phyloP scores from a whole-genome alignment of 1,140 invertebrate genomes.

The Trachelipus rathkii region DNA sequence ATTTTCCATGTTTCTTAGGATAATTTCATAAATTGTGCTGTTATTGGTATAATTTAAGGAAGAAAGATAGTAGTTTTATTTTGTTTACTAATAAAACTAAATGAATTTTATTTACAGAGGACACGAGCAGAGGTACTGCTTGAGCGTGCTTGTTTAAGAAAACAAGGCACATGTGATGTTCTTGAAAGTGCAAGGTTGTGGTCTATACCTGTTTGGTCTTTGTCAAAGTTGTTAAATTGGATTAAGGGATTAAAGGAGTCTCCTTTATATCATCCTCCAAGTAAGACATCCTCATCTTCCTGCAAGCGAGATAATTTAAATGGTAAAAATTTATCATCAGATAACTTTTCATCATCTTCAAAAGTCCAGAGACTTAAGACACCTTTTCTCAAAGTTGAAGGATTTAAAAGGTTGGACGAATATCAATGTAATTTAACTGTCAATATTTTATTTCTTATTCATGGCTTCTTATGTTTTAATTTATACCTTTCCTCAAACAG shows the following conservation, averaged over 20 bases:
- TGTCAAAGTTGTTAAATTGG: constrained; percentile 38
- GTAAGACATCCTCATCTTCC: background rate
- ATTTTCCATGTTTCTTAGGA: too few species aligned
- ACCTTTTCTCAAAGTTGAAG: background rate
- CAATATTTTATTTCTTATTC: background rate
- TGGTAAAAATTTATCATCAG: too few species aligned
- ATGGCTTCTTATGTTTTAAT: background rate
- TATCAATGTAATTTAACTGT: too few species aligned
- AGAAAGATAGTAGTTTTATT: too few species aligned
- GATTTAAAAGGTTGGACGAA: background rate
- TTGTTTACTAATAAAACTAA: too few species aligned
- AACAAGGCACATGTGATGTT: constrained; percentile 37
- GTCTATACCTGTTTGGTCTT: constrained; percentile 40
- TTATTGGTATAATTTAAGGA: too few species aligned
- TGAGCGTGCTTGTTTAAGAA: constrained; percentile 35
- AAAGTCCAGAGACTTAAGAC: background rate
- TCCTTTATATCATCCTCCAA: constrained; percentile 27
- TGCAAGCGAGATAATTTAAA: too few species aligned
- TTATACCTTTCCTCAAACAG: background rate
- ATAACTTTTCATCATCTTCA: background rate
- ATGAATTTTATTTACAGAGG: constrained; percentile 21
- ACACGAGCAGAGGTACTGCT: constrained; percentile 38
- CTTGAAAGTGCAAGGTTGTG: constrained; percentile 38
- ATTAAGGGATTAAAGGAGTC: constrained; percentile 30
- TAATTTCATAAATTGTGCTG: too few species aligned